These are phyloP conservation scores for Bufo bufo DNA, from an alignment of 2,113 vertebrate species.

Conservation along the genomic window DNA sequence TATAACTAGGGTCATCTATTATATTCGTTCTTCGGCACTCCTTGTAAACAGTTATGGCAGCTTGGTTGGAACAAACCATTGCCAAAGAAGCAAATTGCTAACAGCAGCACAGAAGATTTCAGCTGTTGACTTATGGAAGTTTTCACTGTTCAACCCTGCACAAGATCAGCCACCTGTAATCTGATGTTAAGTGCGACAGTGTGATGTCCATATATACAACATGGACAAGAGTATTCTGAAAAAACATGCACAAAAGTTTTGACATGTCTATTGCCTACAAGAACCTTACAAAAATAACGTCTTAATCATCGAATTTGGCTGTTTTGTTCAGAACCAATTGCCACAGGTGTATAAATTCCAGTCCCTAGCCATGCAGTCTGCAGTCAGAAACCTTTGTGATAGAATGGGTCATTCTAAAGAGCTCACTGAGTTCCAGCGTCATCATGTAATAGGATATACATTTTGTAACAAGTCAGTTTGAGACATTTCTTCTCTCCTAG, in stretches of 20 bases:
- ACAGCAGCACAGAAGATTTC: neutral
- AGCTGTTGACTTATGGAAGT: neutral
- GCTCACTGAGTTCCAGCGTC: too few species aligned
- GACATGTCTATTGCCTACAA: conserved; percentile 20
- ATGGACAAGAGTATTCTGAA: neutral
- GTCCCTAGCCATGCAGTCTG: too few species aligned
- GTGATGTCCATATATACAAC: too few species aligned
- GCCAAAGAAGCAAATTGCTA: neutral
- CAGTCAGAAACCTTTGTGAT: too few species aligned
- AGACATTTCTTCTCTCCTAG: too few species aligned
- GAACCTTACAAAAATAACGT: conserved; percentile 11
- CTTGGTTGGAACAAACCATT: neutral
- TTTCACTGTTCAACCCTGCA: neutral
- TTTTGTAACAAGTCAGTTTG: too few species aligned
- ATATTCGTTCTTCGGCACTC: neutral
- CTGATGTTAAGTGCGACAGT: too few species aligned
- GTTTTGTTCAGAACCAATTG: too few species aligned
- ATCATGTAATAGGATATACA: too few species aligned
- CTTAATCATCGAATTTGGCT: too few species aligned
- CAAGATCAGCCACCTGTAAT: neutral
- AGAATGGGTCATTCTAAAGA: too few species aligned
- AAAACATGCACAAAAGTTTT: conserved; percentile 46
- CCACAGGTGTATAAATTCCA: too few species aligned
- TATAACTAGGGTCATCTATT: conserved; percentile 4
- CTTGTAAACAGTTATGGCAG: neutral